These are phyloP conservation scores for Pterocles orientalis DNA, from an alignment of 2,113 vertebrate genomes.

Conservation along the genomic window DNA sequence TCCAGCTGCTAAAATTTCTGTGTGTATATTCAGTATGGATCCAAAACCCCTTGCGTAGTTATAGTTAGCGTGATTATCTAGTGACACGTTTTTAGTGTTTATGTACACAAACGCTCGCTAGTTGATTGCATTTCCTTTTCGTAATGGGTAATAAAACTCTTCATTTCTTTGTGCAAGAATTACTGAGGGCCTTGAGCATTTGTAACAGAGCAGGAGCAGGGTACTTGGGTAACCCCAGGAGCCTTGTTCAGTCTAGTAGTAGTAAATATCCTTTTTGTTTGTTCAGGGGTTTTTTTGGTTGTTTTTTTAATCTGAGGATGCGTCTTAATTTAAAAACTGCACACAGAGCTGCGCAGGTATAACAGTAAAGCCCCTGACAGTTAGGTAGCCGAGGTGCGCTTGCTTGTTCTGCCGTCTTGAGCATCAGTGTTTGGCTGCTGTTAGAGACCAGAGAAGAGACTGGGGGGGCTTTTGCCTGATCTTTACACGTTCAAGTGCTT, in stretches of 20 bases:
- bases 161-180: neutral
- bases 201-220: neutral
- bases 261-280: neutral
- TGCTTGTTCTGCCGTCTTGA: neutral
- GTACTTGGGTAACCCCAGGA: neutral
- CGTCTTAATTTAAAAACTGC: neutral
- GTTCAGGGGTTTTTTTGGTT: neutral
- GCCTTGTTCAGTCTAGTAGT: neutral
- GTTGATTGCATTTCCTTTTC: neutral
- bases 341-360: accelerated
- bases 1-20: neutral
- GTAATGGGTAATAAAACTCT: neutral
- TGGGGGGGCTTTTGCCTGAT: neutral
- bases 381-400: accelerated
- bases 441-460: neutral
- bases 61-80: neutral
- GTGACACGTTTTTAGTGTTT: neutral
- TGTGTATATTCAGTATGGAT: neutral
- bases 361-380: accelerated
- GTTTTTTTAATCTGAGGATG: neutral
- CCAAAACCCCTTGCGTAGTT: accelerated
- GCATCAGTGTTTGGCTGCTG: neutral
- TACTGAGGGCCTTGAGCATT: neutral
- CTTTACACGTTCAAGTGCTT: neutral
- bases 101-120: accelerated